Evolutionary conservation across 2,797 vertebrate genomes (phyloP).

Genomic region (Limnodromus scolopaceus): DNA sequence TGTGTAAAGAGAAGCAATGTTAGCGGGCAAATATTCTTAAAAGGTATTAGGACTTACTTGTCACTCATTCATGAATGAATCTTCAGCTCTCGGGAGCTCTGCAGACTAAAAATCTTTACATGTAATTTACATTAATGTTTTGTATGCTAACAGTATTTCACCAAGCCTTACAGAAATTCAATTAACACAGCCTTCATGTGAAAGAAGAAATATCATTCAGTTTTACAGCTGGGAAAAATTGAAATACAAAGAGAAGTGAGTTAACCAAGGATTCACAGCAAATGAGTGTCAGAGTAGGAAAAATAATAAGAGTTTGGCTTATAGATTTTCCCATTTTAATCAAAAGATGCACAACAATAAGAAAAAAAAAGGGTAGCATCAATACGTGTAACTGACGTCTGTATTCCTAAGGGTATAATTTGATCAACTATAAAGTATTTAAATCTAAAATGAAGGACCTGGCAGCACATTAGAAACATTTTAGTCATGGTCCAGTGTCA

Average conservation of each 20-base stretch:
- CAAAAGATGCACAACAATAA: not conserved
- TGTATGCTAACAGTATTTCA: not conserved
- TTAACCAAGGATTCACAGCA: not conserved
- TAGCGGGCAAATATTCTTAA: not conserved
- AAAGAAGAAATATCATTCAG: not conserved
- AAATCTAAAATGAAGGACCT: not conserved
- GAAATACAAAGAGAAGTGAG: not conserved
- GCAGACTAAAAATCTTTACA: conserved; percentile 35
- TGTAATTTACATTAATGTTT: conserved; percentile 28
- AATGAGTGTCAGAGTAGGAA: not conserved
- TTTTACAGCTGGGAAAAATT: not conserved
- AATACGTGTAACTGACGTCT: not conserved
- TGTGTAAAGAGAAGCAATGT: not conserved
- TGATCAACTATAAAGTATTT: not conserved
- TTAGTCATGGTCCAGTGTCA: not conserved
- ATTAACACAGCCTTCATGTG: not conserved
- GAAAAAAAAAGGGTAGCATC: not conserved
- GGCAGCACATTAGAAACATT: not conserved
- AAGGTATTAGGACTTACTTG: not conserved
- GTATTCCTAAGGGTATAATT: not conserved
- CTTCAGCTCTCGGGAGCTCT: not conserved
- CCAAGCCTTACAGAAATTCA: not conserved
- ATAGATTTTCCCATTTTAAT: not conserved
- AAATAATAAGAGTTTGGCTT: not conserved
- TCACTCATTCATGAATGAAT: not conserved